phyloP scores from a whole-genome alignment of 2,888 invertebrate species.

The Leptopilina myrica region DNA sequence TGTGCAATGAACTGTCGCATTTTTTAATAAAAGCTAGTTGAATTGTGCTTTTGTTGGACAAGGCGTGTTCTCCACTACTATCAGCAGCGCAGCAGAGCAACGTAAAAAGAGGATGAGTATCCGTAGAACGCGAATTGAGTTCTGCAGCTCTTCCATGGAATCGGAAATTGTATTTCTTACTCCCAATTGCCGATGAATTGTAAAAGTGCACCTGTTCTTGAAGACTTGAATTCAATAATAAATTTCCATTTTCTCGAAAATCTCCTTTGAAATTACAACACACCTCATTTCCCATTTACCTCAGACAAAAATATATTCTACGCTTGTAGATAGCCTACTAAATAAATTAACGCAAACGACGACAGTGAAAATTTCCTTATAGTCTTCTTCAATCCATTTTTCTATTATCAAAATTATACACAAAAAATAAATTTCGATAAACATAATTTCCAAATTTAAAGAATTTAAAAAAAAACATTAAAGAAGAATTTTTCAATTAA shows the following conservation, averaged over 20 bases:
- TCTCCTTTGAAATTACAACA: background rate
- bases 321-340: background rate
- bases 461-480: too few species aligned
- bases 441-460: too few species aligned
- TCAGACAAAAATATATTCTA: background rate
- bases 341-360: too few species aligned
- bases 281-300: background rate
- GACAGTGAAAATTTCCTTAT: too few species aligned
- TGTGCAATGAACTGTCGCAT: constrained; percentile 33
- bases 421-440: too few species aligned
- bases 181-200: constrained; percentile 63
- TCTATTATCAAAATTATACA: too few species aligned
- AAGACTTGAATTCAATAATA: constrained; percentile 53
- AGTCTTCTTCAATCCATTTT: too few species aligned
- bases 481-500: too few species aligned
- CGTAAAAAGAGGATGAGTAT: constrained; percentile 18
- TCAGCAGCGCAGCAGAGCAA: constrained; percentile 1
- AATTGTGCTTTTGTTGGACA: constrained; percentile 49
- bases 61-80: constrained; percentile 8
- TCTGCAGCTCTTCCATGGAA: constrained; percentile 48
- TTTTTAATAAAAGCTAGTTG: constrained; percentile 35
- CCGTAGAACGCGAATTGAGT: constrained; percentile 52
- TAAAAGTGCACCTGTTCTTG: constrained; percentile 56
- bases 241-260: constrained; percentile 44
- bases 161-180: constrained; percentile 66